Percentiles rank a stretch among this genome's conserved stretches.
Conservation (phyloP, 2,888 invertebrate genomes). For the Xanthia icteritia region DNA sequence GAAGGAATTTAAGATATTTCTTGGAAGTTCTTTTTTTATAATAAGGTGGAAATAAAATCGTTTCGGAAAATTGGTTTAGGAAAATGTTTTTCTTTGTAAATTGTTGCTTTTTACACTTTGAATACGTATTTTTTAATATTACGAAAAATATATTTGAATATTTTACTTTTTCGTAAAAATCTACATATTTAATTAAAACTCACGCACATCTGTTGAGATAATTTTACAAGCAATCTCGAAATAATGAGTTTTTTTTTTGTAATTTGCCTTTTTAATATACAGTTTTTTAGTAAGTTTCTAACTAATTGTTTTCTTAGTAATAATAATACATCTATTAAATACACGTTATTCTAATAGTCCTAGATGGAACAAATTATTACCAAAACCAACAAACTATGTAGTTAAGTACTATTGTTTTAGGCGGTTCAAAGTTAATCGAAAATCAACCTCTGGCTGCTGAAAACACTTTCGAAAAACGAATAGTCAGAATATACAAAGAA, state of each 20-base stretch:
- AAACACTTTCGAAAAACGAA: constrained; percentile 13
- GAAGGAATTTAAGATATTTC: neutral
- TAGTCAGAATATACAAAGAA: constrained; percentile 4
- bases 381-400: neutral
- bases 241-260: neutral
- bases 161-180: neutral
- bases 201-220: neutral
- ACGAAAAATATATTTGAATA: neutral
- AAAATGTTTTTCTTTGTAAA: neutral
- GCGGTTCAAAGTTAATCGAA: constrained; percentile 11
- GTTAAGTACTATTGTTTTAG: constrained; percentile 23
- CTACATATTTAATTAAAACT: neutral
- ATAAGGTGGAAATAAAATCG: neutral
- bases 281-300: neutral
- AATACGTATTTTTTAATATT: neutral
- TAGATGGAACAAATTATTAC: neutral
- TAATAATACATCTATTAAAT: neutral
- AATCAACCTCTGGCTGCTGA: neutral
- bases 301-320: neutral
- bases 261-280: neutral
- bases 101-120: neutral
- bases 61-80: neutral
- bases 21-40: neutral
- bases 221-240: no score
- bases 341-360: neutral